These are phyloP conservation scores for Salvelinus fontinalis DNA, from an alignment of 2,113 vertebrate genomes.

Conservation along the genomic window DNA sequence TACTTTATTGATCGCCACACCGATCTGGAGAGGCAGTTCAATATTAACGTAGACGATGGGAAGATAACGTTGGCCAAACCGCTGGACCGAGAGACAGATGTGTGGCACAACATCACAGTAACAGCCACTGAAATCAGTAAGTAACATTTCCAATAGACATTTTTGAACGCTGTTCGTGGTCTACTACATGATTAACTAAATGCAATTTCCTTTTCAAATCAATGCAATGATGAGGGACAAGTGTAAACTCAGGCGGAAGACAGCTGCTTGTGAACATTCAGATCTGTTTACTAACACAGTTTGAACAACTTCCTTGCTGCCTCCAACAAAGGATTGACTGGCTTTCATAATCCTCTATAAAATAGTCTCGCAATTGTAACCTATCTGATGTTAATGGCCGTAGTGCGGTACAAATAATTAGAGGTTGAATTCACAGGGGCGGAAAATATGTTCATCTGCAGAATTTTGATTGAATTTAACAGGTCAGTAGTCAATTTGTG, in stretches of 20 bases:
- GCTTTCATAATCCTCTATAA: constrained; percentile 34
- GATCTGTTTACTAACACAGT: not conserved
- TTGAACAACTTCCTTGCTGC: constrained; percentile 7
- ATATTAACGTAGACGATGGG: constrained; percentile 94
- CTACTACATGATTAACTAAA: constrained; percentile 14
- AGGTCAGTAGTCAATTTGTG: constrained; percentile 71
- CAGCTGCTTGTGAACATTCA: constrained; percentile 1
- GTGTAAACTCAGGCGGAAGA: not conserved
- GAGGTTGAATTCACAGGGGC: constrained; percentile 52
- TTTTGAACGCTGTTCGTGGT: not conserved
- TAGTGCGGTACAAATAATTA: constrained; percentile 62
- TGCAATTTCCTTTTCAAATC: constrained; percentile 17
- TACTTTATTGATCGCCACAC: constrained; percentile 98
- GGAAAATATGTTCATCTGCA: constrained; percentile 66
- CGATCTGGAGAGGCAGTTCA: constrained; percentile 97
- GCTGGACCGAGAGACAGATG: constrained; percentile 90
- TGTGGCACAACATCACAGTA: constrained; percentile 98
- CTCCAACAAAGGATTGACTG: constrained; percentile 42
- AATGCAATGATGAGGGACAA: not conserved
- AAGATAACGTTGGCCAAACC: constrained; percentile 94
- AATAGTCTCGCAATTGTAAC: constrained; percentile 32
- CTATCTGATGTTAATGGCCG: constrained; percentile 33
- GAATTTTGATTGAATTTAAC: constrained; percentile 72
- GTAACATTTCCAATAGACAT: constrained; percentile 58
- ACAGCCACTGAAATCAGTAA: constrained; percentile 96